Evolutionary conservation across 2,797 vertebrate genomes (phyloP), one percentile per base, ranked within the genome.

Genomic region (Xenops minutus): DNA sequence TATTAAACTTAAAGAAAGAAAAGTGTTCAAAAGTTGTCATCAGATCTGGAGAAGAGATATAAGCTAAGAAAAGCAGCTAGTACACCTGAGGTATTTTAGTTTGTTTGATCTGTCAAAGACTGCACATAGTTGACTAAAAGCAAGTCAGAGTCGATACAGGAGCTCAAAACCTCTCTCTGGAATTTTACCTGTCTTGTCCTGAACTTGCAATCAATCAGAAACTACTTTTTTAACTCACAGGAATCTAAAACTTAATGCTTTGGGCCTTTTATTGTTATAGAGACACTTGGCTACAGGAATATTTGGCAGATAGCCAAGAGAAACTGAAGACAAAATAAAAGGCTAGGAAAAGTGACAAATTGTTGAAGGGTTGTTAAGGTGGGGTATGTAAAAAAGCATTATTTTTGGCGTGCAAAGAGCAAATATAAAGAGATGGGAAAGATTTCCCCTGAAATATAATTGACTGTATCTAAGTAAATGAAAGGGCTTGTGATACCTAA

Each of bases 81-180:
- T 26, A 68, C 37, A 71, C 72, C 56, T 83, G 49, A 74, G 44
- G 36, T 85, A 58, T 1, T 77, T 61, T 8, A 48, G 37, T 56
- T 76, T 79, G 29, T 92, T 91, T 95, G 71, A 89, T 95, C 68
- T 96, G 79, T 80, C 52, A 59, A 74, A 84, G 32, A 63, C 44
- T 83, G 46, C 52, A 77, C 30, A 12, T 12, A 83, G 32, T 59
- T 46, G 22, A 61, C 44, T 61, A 59, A 93, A 83, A 88, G 36
- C 67, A 62, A 87, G 19, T 7, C 49, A 74, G 32, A 80, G 49
- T 77, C 12, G 0, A 67, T 77, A 77, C 10, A 44, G 36, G 41
- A 89, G 37, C 79, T 77, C 59, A 88, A 52, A 79, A 83, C 44
- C 23, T 92, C 56, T 94, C 64, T 85, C 76, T 86, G 66, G 85